These are phyloP conservation scores for Gisinianus flammeolus DNA, from an alignment of 2,888 invertebrate genomes.

Conservation along the genomic window DNA sequence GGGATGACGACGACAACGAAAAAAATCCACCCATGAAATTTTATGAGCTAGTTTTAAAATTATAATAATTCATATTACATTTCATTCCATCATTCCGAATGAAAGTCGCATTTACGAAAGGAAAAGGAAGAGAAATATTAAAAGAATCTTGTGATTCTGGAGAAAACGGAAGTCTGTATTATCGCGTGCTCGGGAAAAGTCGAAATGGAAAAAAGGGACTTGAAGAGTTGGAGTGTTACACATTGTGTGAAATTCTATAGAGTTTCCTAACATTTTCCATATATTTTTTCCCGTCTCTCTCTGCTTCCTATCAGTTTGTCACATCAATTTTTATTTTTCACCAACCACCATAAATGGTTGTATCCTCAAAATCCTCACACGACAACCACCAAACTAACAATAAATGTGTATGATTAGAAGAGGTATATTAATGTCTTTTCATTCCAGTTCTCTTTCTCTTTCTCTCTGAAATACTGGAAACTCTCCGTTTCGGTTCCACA, in stretches of 20 bases:
- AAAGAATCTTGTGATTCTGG: no score
- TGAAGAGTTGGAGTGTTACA: constrained; percentile 24
- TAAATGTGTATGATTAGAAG: neutral
- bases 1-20: no score
- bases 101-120: no score
- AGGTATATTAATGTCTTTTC: constrained; percentile 12
- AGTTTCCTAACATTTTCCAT: neutral
- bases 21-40: no score
- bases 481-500: neutral
- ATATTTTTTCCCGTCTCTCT: neutral
- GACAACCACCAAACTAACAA: neutral
- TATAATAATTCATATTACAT: no score
- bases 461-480: neutral
- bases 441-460: neutral
- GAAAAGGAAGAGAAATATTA: no score
- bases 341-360: neutral
- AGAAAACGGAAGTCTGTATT: no score
- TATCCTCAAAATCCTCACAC: neutral
- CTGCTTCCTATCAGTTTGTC: constrained; percentile 23
- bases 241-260: constrained; percentile 33
- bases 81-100: no score
- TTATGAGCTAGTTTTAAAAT: no score
- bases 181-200: no score
- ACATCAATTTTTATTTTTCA: constrained; percentile 30
- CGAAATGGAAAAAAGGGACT: neutral